Evolutionary conservation across 2,113 vertebrate species (phyloP).

Genomic region (Psammodynastes pulverulentus): DNA sequence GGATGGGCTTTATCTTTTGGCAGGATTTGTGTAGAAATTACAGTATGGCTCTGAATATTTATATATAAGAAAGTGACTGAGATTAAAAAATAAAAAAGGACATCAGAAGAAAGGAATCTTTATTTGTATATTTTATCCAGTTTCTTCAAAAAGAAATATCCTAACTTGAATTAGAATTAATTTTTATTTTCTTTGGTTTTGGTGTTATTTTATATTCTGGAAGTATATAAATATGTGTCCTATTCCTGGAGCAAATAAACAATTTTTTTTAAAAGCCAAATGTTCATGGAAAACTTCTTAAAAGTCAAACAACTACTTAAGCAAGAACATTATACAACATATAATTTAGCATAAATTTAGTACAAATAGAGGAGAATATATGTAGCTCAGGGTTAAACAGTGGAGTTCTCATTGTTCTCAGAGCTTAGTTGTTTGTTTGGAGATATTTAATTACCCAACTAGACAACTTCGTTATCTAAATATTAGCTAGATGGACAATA

Average conservation of each 20-base stretch:
- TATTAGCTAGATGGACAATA: not conserved
- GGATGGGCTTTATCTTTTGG: constrained; percentile 52
- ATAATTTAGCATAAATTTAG: not conserved
- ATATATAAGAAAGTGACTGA: not conserved
- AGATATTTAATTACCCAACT: not conserved
- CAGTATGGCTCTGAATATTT: constrained; percentile 3
- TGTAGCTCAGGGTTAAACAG: not conserved
- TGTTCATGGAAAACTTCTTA: constrained; percentile 23
- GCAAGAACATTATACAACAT: not conserved
- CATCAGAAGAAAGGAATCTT: constrained; percentile 29
- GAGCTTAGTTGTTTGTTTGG: not conserved
- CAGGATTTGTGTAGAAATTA: constrained; percentile 46
- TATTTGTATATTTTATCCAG: constrained; percentile 48
- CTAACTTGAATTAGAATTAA: not conserved
- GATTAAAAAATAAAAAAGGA: constrained; percentile 41
- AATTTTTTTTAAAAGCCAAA: constrained; percentile 12
- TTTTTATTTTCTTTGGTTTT: constrained; percentile 16
- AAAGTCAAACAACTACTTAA: not conserved
- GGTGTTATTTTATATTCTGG: constrained; percentile 48
- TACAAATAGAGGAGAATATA: not conserved
- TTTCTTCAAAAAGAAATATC: constrained; percentile 23
- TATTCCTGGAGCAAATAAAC: constrained; percentile 35
- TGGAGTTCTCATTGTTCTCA: not conserved
- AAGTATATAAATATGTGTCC: constrained; percentile 34
- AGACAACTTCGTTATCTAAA: not conserved